Percentiles rank a stretch among this genome's conserved stretches.
phyloP scores from a whole-genome alignment of 2,888 invertebrate genomes.

The Agrochola macilenta region DNA sequence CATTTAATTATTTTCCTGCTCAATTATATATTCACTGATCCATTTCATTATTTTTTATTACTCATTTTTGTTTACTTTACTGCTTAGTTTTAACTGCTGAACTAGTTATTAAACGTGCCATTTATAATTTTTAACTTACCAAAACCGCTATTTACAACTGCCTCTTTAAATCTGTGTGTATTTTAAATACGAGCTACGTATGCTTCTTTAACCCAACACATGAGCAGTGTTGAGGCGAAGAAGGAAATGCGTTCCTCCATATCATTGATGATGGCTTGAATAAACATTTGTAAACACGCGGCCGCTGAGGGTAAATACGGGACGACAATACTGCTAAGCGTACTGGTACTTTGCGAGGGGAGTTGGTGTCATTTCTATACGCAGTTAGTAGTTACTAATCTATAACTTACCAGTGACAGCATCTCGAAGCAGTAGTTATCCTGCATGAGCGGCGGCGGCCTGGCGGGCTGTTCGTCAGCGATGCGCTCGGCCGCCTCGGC shows the following conservation, averaged over 20 bases:
- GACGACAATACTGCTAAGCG: background rate
- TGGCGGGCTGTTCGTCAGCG: slow-evolving; percentile 72
- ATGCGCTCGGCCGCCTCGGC: slow-evolving; percentile 76
- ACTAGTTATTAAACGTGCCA: no score
- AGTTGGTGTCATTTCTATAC: background rate
- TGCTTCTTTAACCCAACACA: background rate
- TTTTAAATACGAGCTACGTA: background rate
- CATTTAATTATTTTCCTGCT: no score
- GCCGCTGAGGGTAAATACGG: background rate
- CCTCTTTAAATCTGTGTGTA: no score
- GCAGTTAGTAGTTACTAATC: background rate
- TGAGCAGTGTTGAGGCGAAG: background rate
- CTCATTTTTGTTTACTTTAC: no score
- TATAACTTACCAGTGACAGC: slow-evolving; percentile 94
- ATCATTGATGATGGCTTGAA: background rate
- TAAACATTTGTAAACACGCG: background rate
- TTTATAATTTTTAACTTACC: no score
- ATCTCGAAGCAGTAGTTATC: slow-evolving; percentile 99
- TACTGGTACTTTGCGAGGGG: background rate
- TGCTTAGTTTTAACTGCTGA: no score
- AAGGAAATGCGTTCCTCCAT: no score
- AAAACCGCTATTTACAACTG: no score
- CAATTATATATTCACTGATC: no score
- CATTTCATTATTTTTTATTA: no score
- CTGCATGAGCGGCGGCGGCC: slow-evolving; percentile 74